These are phyloP conservation scores for Temnothorax nylanderi DNA, from an alignment of 1,140 invertebrate genomes.

Conservation along the genomic window DNA sequence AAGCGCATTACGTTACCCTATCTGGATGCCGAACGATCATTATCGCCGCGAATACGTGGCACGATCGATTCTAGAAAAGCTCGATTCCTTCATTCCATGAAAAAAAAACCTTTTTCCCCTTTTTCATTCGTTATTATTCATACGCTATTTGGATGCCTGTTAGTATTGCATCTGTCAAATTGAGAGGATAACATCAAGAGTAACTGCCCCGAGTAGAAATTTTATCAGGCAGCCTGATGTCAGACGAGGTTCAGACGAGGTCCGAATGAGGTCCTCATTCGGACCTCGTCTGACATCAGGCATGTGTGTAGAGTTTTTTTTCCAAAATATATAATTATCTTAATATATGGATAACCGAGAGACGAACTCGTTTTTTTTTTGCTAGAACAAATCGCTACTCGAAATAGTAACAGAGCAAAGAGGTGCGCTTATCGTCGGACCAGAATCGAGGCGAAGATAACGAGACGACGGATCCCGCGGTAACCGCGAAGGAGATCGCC, in stretches of 20 bases:
- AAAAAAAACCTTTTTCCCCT: neutral
- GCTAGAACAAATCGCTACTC: neutral
- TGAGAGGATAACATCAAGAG: neutral
- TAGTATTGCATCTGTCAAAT: slow-evolving; percentile 12
- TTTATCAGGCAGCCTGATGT: too few species aligned
- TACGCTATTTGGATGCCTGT: neutral
- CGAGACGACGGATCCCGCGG: slow-evolving; percentile 32
- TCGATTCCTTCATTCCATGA: neutral
- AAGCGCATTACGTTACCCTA: slow-evolving; percentile 68
- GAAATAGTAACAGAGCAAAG: neutral
- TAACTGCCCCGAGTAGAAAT: too few species aligned
- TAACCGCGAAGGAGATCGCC: slow-evolving; percentile 27
- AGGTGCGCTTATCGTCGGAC: slow-evolving; percentile 10
- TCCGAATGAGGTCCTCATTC: too few species aligned
- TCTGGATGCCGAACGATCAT: slow-evolving; percentile 13
- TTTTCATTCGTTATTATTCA: neutral
- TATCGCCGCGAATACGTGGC: slow-evolving; percentile 12
- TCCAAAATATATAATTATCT: neutral
- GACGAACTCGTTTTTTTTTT: neutral
- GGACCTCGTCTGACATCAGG: too few species aligned
- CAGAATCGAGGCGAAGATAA: slow-evolving; percentile 38
- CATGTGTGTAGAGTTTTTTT: neutral
- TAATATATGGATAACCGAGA: neutral
- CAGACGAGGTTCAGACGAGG: too few species aligned
- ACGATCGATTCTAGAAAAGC: neutral